Evolutionary conservation across 2,113 vertebrate species (phyloP).

Genomic region (Bombycilla garrulus): DNA sequence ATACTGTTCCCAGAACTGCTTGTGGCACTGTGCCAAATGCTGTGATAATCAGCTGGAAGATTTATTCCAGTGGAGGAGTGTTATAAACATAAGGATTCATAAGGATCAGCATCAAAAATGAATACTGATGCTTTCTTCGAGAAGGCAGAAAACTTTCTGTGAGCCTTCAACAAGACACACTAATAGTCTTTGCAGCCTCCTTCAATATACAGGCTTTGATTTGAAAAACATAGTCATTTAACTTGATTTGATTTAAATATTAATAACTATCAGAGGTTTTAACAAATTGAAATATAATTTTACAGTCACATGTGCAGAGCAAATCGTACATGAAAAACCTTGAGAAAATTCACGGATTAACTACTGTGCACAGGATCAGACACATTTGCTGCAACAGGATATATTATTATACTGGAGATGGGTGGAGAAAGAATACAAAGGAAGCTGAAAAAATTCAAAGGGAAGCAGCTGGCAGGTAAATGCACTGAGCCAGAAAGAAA

Average conservation of each 20-base stretch:
- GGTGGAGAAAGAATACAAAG: conserved; percentile 62
- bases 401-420: conserved; percentile 56
- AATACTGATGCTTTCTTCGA: conserved; percentile 65
- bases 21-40: conserved; percentile 73
- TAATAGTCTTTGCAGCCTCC: background rate
- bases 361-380: conserved; percentile 32
- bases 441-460: conserved; percentile 58
- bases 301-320: conserved; percentile 23
- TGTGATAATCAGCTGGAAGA: conserved; percentile 84
- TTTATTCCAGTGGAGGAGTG: conserved; percentile 82
- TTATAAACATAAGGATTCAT: conserved; percentile 81
- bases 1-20: conserved; percentile 74
- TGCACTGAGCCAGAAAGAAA: conserved; percentile 55
- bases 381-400: conserved; percentile 55
- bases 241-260: conserved; percentile 61
- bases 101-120: conserved; percentile 57
- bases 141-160: conserved; percentile 61
- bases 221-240: conserved; percentile 52
- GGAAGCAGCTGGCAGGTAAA: conserved; percentile 57
- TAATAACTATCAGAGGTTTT: conserved; percentile 55
- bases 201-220: conserved; percentile 42
- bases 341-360: conserved; percentile 57
- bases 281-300: conserved; percentile 66
- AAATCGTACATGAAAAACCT: conserved; percentile 38
- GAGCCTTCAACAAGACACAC: background rate